A percentile compares a stretch with the other conserved stretches of the same genome.
Evolutionary conservation across 2,113 vertebrate species (phyloP).

Genomic region (Megaceryle maxima): DNA sequence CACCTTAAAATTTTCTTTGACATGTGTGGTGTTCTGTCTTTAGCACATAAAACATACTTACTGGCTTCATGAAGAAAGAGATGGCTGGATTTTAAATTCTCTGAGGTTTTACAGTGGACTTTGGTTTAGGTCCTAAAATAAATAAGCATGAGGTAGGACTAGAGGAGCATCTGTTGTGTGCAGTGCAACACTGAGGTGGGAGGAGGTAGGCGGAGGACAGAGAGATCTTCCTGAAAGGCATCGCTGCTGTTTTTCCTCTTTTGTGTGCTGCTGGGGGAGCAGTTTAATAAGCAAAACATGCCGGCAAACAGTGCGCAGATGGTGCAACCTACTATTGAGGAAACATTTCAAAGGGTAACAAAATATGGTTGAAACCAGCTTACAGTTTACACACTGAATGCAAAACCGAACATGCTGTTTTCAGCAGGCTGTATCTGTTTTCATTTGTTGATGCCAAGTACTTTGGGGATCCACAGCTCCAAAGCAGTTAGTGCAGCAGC

Average conservation of each 20-base stretch:
- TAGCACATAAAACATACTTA: background rate
- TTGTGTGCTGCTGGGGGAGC: slow-evolving; percentile 45
- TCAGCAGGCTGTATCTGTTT: slow-evolving; percentile 64
- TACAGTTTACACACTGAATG: slow-evolving; percentile 66
- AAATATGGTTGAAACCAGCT: slow-evolving; percentile 69
- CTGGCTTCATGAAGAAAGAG: background rate
- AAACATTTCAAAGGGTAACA: slow-evolving; percentile 71
- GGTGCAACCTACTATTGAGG: slow-evolving; percentile 68
- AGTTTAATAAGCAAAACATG: slow-evolving; percentile 64
- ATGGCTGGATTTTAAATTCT: background rate
- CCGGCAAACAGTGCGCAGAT: slow-evolving; percentile 68
- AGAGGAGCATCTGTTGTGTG: background rate
- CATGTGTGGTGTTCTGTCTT: background rate
- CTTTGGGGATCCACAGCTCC: slow-evolving; percentile 35
- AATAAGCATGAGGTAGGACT: background rate
- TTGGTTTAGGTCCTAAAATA: background rate
- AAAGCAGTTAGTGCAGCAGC: background rate
- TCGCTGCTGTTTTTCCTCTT: slow-evolving; percentile 5
- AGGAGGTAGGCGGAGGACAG: background rate
- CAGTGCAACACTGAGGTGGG: background rate
- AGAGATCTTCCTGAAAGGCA: slow-evolving; percentile 19
- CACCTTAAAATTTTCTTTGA: background rate
- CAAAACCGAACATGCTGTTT: slow-evolving; percentile 61
- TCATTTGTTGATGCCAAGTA: slow-evolving; percentile 64
- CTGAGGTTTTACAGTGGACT: background rate